Conservation (phyloP, 2,113 vertebrate genomes). For the Anseranas semipalmata region DNA sequence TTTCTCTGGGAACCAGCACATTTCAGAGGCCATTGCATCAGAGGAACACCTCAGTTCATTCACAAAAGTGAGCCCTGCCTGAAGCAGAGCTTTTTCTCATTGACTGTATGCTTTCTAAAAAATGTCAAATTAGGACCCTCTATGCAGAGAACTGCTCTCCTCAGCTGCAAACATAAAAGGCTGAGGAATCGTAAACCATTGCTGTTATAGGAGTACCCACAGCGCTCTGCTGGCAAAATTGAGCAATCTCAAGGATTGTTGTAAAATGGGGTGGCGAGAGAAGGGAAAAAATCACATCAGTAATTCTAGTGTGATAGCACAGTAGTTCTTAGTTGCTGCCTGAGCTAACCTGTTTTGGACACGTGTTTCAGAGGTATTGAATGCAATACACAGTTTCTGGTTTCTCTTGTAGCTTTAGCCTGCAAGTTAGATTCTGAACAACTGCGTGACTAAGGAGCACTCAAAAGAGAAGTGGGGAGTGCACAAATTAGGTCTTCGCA, state of each 20-base stretch:
- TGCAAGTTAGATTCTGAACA: neutral
- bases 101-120: neutral
- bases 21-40: neutral
- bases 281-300: neutral
- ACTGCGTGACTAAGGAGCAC: neutral
- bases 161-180: neutral
- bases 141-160: neutral
- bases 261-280: neutral
- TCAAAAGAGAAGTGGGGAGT: neutral
- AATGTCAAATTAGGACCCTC: neutral
- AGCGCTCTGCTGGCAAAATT: neutral
- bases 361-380: neutral
- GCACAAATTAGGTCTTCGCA: neutral
- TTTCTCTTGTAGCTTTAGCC: neutral
- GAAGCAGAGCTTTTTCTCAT: neutral
- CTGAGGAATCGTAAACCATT: neutral
- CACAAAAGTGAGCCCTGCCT: neutral
- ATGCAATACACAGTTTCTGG: neutral
- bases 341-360: neutral
- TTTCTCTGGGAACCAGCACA: neutral
- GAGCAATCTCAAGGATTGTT: neutral
- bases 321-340: neutral
- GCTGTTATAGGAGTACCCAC: neutral
- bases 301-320: slow-evolving; percentile 2
- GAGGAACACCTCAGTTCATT: neutral